Percentiles rank a stretch among this genome's conserved stretches.
phyloP scores from a whole-genome alignment of 2,888 invertebrate genomes.

The Dasysyrphus tricinctus region DNA sequence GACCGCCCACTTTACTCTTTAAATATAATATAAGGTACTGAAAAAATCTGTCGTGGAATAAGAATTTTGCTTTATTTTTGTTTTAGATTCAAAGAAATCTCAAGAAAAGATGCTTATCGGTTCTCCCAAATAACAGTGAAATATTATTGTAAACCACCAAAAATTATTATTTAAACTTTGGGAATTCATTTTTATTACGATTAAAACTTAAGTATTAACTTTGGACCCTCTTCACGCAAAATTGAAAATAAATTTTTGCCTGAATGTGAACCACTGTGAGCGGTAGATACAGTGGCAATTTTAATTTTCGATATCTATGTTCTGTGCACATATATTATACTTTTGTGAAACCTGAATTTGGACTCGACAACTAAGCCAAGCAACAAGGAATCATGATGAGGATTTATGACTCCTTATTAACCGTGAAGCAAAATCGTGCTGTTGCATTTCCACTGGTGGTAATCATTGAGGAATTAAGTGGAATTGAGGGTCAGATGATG shows the following conservation, averaged over 20 bases:
- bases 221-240: too few relatives aligned
- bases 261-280: neutral
- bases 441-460: constrained; percentile 62
- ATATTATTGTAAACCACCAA: too few relatives aligned
- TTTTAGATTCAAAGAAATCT: too few relatives aligned
- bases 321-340: neutral
- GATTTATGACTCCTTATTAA: constrained; percentile 60
- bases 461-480: constrained; percentile 61
- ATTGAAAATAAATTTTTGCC: neutral
- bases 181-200: too few relatives aligned
- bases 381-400: constrained; percentile 71
- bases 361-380: constrained; percentile 18
- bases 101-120: too few relatives aligned
- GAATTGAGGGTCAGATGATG: constrained; percentile 30
- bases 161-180: too few relatives aligned
- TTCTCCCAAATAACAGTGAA: too few relatives aligned
- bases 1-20: neutral
- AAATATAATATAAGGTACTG: neutral
- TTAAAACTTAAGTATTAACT: too few relatives aligned
- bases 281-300: constrained; percentile 23
- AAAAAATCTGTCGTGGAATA: neutral
- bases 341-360: constrained; percentile 17
- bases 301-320: constrained; percentile 52
- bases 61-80: too few relatives aligned
- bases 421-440: constrained; percentile 64